phyloP scores from a whole-genome alignment of 2,888 invertebrate species.

The Eumerus sabulonum region DNA sequence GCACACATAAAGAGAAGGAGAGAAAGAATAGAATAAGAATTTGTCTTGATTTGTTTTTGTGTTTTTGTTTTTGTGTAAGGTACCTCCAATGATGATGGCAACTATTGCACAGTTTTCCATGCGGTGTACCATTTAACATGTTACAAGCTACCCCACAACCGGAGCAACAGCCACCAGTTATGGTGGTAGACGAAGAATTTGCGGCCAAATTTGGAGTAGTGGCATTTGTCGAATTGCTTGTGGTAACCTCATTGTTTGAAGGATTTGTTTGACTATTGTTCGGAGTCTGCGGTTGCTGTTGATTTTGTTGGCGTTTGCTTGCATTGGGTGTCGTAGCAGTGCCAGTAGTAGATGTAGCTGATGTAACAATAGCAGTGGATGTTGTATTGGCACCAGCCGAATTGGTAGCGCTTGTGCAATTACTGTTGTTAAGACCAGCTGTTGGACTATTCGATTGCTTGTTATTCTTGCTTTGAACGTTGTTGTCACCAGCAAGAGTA shows the following conservation, averaged over 20 bases:
- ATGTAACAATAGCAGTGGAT: background rate
- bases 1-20: conserved; percentile 25
- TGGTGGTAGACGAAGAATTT: conserved; percentile 70
- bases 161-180: conserved; percentile 75
- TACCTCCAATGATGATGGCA: conserved; percentile 93
- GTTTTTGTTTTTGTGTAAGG: conserved; percentile 70
- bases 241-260: conserved; percentile 58
- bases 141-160: conserved; percentile 88
- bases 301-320: conserved; percentile 63
- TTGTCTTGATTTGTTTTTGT: background rate
- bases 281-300: conserved; percentile 66
- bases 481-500: conserved; percentile 63
- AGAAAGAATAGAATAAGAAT: conserved; percentile 47
- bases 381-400: conserved; percentile 34
- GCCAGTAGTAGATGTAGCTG: conserved; percentile 52
- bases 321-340: conserved; percentile 47
- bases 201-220: conserved; percentile 23
- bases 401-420: conserved; percentile 19
- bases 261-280: conserved; percentile 55
- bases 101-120: conserved; percentile 89
- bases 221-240: conserved; percentile 46
- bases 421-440: conserved; percentile 24
- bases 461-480: conserved; percentile 61
- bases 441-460: conserved; percentile 67
- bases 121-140: conserved; percentile 86